Evolutionary conservation across 1,140 invertebrate genomes (phyloP), one percentile per base, ranked within the genome.

Genomic region (Sycophila sp.): DNA sequence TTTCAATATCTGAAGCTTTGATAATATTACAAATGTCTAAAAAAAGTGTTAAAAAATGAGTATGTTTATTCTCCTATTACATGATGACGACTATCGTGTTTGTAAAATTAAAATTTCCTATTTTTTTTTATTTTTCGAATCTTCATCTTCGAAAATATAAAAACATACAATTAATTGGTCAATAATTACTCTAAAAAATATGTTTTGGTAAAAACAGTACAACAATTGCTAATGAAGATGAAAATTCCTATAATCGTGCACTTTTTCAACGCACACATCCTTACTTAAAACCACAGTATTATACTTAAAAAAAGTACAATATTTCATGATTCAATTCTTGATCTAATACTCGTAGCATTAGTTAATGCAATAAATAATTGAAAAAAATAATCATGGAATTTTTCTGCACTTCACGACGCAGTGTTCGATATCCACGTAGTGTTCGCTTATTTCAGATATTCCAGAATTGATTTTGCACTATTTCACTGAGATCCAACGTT

Each of bases 271-370:
- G 34, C 28, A 45, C 45, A 32, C 13, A 22, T 51, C 22, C 45
- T 22, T 60, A 51, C n/a, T 22, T 1, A 32, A 22, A 40, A n/a
- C 24, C 49, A 60, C n/a, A n/a, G 49, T 60, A 60, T 60, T 40
- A 38, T 69, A 69, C 56, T 17, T 69, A 60, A 69, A 69, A 62
- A 69, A 69, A 38, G 32, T 60, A 69, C 42, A 60, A 69, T 32
- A 51, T 51, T 59, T 60, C 38, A 22, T 32, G 55, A 47, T 55
- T 56, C 28, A 7, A 63, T 42, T 45, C 42, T 19, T 55, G 47
- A 63, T 62, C 60, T 60, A 69, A 69, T 69, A 69, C 67, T 69
- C 45, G 45, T 69, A 40, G 45, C 58, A 62, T 62, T 26, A n/a
- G 32, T 36, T n/a, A 47, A 64, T 64, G 68, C 49, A 64, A 64